phyloP scores from a whole-genome alignment of 1,140 invertebrate genomes.

The Scaptomyza pallida region DNA sequence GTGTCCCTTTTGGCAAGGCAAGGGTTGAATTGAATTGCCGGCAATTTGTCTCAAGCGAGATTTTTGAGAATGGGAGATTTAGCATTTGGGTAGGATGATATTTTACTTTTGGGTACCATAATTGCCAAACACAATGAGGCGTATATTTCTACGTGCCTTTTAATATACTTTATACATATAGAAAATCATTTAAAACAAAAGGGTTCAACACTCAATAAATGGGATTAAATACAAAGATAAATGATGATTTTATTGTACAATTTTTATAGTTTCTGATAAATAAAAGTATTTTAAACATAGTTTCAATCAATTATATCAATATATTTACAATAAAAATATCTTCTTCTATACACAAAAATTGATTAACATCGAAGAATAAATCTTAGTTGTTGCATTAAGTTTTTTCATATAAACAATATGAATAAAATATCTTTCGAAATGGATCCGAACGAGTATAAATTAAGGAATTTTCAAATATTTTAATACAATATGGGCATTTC shows the following conservation, averaged over 20 bases:
- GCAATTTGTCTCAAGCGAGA: conserved; percentile 46
- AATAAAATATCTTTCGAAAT: too few species aligned
- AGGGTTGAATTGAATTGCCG: conserved; percentile 55
- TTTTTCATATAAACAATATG: too few species aligned
- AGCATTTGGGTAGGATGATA: conserved; percentile 10
- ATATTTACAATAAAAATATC: too few species aligned
- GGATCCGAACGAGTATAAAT: too few species aligned
- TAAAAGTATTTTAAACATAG: not conserved
- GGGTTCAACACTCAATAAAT: not conserved
- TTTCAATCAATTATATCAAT: too few species aligned
- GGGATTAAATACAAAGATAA: not conserved
- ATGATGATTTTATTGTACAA: too few species aligned
- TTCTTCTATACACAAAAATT: too few species aligned
- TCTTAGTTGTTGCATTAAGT: too few species aligned
- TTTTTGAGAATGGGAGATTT: conserved; percentile 3
- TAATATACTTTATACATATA: conserved; percentile 1
- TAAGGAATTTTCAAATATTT: too few species aligned
- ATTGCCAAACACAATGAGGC: conserved; percentile 20
- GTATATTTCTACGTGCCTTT: not conserved
- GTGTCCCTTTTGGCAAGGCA: conserved; percentile 4
- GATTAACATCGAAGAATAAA: too few species aligned
- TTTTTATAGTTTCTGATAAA: too few species aligned
- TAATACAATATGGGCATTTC: too few species aligned
- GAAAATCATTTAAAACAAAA: not conserved
- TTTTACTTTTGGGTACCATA: conserved; percentile 22